Conservation (phyloP, 92 coral and sea anemone genomes). For the Actinostola sp. region DNA sequence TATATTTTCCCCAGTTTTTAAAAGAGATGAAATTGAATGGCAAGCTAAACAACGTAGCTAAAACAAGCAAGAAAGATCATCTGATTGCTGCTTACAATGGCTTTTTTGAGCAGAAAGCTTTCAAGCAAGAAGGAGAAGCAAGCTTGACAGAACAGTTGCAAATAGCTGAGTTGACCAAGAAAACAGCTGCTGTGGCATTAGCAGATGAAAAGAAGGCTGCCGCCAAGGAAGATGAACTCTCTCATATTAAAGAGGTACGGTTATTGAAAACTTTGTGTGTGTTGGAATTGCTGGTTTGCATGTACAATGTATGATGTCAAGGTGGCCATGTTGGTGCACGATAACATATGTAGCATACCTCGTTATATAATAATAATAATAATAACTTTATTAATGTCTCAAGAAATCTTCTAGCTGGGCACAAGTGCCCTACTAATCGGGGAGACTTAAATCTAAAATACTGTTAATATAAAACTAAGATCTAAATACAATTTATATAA, state of each 20-base stretch:
- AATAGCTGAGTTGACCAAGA: constrained; percentile 66
- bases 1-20: constrained; percentile 58
- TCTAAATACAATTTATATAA: too few relatives aligned
- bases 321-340: too few relatives aligned
- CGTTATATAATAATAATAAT: too few relatives aligned
- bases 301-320: too few relatives aligned
- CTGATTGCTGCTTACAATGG: constrained; percentile 78
- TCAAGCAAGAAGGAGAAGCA: constrained; percentile 73
- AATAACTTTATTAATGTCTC: too few relatives aligned
- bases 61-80: constrained; percentile 95
- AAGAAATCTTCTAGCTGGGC: too few relatives aligned
- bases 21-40: constrained; percentile 94
- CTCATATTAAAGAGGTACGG: constrained; percentile 32
- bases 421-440: too few relatives aligned
- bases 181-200: constrained; percentile 70
- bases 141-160: constrained; percentile 74
- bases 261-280: too few relatives aligned
- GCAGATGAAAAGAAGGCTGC: constrained; percentile 63
- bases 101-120: constrained; percentile 91
- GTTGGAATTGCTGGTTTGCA: too few relatives aligned
- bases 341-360: too few relatives aligned
- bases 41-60: constrained; percentile 95
- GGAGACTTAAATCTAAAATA: too few relatives aligned
- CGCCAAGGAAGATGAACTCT: constrained; percentile 50
- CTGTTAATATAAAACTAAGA: too few relatives aligned